Evolutionary conservation across 2,113 vertebrate species (phyloP).

Genomic region (Melanostigma gelatinosum): DNA sequence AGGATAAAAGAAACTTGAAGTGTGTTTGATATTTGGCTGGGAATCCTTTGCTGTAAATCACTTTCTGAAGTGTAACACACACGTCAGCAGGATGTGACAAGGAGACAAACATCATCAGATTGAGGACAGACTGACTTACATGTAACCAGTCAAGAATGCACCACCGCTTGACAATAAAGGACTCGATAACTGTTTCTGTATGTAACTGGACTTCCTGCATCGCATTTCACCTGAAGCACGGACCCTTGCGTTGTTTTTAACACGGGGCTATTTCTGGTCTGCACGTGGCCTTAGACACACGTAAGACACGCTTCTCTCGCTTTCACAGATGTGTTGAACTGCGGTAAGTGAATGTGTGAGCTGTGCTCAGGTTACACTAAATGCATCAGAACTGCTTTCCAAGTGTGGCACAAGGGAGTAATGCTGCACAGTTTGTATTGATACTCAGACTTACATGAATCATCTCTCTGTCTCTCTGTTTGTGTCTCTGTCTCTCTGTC

Average conservation of each 20-base stretch:
- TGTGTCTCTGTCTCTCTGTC: neutral
- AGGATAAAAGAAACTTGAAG: neutral
- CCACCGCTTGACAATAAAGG: neutral
- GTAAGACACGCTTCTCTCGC: neutral
- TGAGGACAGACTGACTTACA: neutral
- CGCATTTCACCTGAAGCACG: neutral
- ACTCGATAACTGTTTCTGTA: neutral
- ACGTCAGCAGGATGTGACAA: neutral
- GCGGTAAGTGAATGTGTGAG: neutral
- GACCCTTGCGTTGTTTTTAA: neutral
- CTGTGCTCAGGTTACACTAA: constrained; percentile 24
- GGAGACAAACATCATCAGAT: neutral
- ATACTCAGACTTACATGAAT: neutral
- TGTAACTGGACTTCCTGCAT: neutral
- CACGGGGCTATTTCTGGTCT: constrained; percentile 12
- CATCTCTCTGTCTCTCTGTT: constrained; percentile 30
- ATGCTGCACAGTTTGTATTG: neutral
- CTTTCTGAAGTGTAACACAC: neutral
- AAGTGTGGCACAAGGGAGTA: neutral
- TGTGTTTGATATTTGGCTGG: neutral
- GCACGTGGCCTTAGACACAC: neutral
- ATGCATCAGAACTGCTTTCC: constrained; percentile 15
- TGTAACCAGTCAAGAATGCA: neutral
- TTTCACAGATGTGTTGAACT: constrained; percentile 20
- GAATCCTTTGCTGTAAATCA: neutral